Evolutionary conservation across 2,113 vertebrate genomes (phyloP).

Genomic region (Anas platyrhynchos): DNA sequence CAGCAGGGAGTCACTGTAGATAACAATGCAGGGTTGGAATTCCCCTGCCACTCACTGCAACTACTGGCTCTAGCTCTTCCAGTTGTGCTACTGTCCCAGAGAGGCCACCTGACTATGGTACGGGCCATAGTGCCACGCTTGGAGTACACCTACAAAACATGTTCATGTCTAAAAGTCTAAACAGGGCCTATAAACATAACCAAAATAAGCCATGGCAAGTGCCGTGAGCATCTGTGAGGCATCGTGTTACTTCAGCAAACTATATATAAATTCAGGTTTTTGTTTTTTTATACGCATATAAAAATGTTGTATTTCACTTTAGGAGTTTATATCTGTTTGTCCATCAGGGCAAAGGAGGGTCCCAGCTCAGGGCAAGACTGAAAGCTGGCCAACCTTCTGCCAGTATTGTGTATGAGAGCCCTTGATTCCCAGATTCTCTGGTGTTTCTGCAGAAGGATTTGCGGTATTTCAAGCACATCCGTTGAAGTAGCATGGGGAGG

Average conservation of each 20-base stretch:
- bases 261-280: neutral
- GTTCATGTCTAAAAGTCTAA: neutral
- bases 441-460: neutral
- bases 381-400: neutral
- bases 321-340: neutral
- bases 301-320: neutral
- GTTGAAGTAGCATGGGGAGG: neutral
- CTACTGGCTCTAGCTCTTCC: neutral
- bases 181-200: neutral
- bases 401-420: neutral
- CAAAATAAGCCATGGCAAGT: neutral
- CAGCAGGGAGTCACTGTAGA: neutral
- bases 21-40: neutral
- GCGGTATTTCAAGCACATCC: neutral
- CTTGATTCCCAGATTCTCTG: neutral
- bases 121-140: accelerated
- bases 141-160: neutral
- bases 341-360: neutral
- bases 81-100: neutral
- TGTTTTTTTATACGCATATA: neutral
- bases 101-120: neutral
- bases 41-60: neutral
- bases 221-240: neutral
- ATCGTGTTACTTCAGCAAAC: neutral
- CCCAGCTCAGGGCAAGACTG: neutral